phyloP scores from a whole-genome alignment of 1,140 invertebrate genomes.

The Aphis gossypii region DNA sequence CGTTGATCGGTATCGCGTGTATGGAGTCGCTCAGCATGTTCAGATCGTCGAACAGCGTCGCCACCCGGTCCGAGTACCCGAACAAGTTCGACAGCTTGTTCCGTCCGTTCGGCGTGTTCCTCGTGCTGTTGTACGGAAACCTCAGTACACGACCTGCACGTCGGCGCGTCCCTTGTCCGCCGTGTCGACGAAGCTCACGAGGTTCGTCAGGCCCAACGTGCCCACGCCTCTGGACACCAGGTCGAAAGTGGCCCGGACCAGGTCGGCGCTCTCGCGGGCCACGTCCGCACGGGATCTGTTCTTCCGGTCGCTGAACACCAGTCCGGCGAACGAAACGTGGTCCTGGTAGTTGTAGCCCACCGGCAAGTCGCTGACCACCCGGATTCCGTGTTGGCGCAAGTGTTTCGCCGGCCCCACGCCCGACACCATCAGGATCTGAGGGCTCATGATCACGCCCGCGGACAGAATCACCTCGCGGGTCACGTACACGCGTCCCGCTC shows the following conservation, averaged over 20 bases:
- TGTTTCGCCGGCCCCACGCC: constrained; percentile 65
- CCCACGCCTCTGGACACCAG: neutral
- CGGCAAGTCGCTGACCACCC: constrained; percentile 72
- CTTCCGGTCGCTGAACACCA: constrained; percentile 47
- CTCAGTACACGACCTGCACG: neutral
- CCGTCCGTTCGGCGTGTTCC: neutral
- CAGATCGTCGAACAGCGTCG: constrained; percentile 65
- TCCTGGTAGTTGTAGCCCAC: constrained; percentile 83
- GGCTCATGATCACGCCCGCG: constrained; percentile 75
- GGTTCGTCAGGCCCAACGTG: constrained; percentile 29
- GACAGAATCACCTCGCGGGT: constrained; percentile 76
- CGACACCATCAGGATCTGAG: constrained; percentile 69
- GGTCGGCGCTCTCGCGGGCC: neutral
- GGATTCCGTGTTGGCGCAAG: constrained; percentile 65
- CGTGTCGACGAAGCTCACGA: constrained; percentile 27
- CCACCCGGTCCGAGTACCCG: constrained; percentile 74
- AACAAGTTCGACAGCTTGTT: constrained; percentile 12
- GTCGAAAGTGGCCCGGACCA: neutral
- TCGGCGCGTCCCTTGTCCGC: neutral
- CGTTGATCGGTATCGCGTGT: constrained; percentile 64
- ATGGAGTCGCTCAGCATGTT: constrained; percentile 71
- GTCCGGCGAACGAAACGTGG: constrained; percentile 65
- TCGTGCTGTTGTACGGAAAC: constrained; percentile 5
- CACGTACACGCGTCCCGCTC: constrained; percentile 60
- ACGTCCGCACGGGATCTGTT: neutral